Evolutionary conservation across 1,140 invertebrate genomes (phyloP).

Genomic region (Condylostylus longicornis): DNA sequence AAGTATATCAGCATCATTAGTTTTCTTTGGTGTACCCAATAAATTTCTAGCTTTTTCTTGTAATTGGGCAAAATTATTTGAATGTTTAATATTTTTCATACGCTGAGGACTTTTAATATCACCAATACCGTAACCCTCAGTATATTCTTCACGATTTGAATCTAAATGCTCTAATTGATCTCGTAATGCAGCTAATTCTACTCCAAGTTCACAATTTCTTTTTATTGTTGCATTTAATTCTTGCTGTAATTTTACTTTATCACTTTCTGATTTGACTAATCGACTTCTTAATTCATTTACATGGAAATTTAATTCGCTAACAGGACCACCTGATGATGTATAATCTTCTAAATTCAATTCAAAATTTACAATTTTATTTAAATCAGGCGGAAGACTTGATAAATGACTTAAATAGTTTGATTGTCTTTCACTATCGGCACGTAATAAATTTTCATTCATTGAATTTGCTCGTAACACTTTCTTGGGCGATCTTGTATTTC

Average conservation of each 20-base stretch:
- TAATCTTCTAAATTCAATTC: background rate
- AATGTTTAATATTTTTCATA: slow-evolving; percentile 11
- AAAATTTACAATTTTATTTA: slow-evolving; percentile 14
- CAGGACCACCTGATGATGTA: slow-evolving; percentile 9
- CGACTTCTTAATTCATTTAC: slow-evolving; percentile 34
- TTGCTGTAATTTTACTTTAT: slow-evolving; percentile 39
- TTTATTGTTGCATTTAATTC: slow-evolving; percentile 38
- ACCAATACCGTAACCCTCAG: slow-evolving; percentile 36
- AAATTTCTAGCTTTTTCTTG: slow-evolving; percentile 37
- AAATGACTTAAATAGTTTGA: slow-evolving; percentile 15
- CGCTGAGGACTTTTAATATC: slow-evolving; percentile 16
- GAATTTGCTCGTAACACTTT: slow-evolving; percentile 16
- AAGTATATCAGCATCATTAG: slow-evolving; percentile 32
- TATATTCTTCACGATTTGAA: slow-evolving; percentile 41
- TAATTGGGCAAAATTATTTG: slow-evolving; percentile 26
- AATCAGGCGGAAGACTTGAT: slow-evolving; percentile 16
- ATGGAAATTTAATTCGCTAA: slow-evolving; percentile 29
- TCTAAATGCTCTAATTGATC: slow-evolving; percentile 34
- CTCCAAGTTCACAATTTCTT: slow-evolving; percentile 37
- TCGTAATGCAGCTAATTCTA: slow-evolving; percentile 38
- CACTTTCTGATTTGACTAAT: slow-evolving; percentile 35
- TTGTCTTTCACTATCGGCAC: slow-evolving; percentile 14
- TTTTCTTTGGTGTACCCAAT: slow-evolving; percentile 23
- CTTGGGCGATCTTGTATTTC: slow-evolving; percentile 16
- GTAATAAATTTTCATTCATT: slow-evolving; percentile 24